Evolutionary conservation across 2,797 vertebrate species (phyloP).

Genomic region (Propithecus deckenii): DNA sequence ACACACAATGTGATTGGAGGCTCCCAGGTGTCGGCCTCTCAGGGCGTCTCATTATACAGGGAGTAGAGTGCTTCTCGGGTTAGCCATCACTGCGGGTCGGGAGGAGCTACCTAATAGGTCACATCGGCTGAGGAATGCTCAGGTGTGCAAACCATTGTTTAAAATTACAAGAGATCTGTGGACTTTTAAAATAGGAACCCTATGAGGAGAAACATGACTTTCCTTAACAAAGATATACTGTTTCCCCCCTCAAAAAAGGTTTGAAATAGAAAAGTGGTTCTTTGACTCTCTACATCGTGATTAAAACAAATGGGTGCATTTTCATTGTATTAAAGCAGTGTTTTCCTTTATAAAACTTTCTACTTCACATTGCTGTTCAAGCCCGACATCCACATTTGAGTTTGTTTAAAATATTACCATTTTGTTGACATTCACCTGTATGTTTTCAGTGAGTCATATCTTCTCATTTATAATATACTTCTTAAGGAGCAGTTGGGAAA

Average conservation of each 20-base stretch:
- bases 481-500: conserved; percentile 7
- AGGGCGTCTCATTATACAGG: conserved; percentile 6
- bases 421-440: background rate
- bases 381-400: background rate
- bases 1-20: background rate
- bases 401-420: background rate
- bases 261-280: background rate
- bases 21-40: conserved; percentile 55
- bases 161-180: background rate
- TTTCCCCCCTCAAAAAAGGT: background rate
- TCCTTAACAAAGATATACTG: background rate
- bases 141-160: conserved; percentile 1
- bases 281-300: background rate
- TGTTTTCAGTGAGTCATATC: background rate
- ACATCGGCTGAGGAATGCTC: background rate
- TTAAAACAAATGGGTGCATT: background rate
- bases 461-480: background rate
- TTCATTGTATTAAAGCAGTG: background rate
- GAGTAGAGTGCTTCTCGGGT: conserved; percentile 26
- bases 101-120: background rate
- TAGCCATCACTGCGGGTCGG: background rate
- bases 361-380: fast-evolving
- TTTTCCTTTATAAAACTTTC: background rate
- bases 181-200: background rate
- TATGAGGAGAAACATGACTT: background rate